Conservation (phyloP, 2,113 vertebrate genomes). For the Laticauda colubrina region DNA sequence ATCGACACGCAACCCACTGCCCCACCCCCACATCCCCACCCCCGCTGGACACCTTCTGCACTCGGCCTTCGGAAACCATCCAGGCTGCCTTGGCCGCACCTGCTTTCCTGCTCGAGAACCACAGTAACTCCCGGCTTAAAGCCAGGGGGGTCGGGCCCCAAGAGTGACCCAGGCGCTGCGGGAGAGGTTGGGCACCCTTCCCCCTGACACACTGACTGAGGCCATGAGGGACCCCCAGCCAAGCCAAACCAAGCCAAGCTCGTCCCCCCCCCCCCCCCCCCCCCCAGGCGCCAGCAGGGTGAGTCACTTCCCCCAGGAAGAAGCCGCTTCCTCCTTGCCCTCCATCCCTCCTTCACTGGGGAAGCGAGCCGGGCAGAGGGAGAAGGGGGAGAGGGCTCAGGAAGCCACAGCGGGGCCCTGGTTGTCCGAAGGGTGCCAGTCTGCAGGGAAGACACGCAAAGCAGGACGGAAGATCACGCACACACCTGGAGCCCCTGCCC, state of each 20-base stretch:
- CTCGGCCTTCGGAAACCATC: background rate
- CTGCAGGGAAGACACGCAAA: background rate
- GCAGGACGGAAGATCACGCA: background rate
- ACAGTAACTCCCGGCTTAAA: accelerated
- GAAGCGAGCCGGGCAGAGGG: background rate
- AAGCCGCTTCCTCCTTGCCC: accelerated
- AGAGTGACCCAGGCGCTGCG: background rate
- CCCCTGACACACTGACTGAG: background rate
- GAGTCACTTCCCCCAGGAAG: background rate
- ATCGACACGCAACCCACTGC: background rate
- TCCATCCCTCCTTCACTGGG: too few relatives aligned
- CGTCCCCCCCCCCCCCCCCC: too few relatives aligned
- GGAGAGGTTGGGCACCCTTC: background rate
- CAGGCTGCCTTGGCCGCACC: background rate
- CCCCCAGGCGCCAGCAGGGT: background rate
- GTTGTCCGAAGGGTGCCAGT: too few relatives aligned
- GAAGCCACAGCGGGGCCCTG: background rate
- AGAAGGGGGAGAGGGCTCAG: background rate
- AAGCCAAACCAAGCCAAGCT: background rate
- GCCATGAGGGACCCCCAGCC: background rate
- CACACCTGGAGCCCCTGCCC: background rate
- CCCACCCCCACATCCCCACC: background rate
- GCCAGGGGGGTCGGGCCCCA: background rate
- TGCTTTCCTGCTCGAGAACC: background rate
- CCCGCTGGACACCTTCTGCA: background rate